Base-by-base conservation (phyloP, 64 coral and sea anemone genomes). In the Acropora tenuis region DNA sequence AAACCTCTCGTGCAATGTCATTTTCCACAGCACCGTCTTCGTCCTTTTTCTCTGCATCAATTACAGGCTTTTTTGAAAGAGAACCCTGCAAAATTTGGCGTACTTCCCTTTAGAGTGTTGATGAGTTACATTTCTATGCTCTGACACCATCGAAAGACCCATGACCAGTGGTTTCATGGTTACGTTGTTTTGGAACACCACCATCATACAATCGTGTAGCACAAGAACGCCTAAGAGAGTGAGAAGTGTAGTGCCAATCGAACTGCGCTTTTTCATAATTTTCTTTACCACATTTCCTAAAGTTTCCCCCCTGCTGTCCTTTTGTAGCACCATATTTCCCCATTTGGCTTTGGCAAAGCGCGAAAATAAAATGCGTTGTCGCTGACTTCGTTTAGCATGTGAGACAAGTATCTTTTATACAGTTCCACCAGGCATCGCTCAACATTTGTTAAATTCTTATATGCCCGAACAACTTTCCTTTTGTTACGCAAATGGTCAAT, bases 291-390 rank as follows among this genome's bases (percentile, higher is more conserved):
- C 77, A n/a, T 79, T 79, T 16, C 16, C 41, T 77, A 77, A 47
- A 77, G 75, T 77, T 47, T 77, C 43, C 9, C 75, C 61, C 61
- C 30, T 17, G 15, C 15, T 20, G 47, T 17, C 60, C 68, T 84
- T 67, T 48, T 13, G n/a, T 84, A 84, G 45, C 66, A 75, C 75
- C 43, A 75, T 4, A 67, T 66, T 44, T 89, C 75, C 15, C 75
- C 75, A 12, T 78, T 89, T 76, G 74, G 87, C 46, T 78, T 78
- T 12, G 74, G 87, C 7, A 78, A 78, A 89, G 87, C 73, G 0
- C 84, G 87, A 50, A 89, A 89, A 67, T 76, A 89, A 89, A 89
- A 58, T 66, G 30, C 57, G 81, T 84, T 84, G 15, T 66, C 81
- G 40, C 42, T 65, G 81, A 53, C 12, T 41, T 84, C 55, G 1